Conservation (phyloP, 2,113 vertebrate genomes). For the Myxocyprinus asiaticus region DNA sequence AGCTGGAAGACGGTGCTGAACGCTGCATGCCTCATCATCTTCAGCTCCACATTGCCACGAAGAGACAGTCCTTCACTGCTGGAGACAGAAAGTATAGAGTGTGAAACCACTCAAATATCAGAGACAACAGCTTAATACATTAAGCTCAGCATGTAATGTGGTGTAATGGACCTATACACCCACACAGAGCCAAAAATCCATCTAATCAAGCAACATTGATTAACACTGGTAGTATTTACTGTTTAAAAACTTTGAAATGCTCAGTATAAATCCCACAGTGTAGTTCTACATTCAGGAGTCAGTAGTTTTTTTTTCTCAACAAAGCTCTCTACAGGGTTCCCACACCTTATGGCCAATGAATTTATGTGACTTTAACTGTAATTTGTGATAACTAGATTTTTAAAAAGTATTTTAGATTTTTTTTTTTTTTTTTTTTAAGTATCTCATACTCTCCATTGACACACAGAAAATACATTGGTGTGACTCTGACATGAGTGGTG, state of each 20-base stretch:
- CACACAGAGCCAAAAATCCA: slow-evolving; percentile 57
- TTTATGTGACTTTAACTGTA: too few species aligned
- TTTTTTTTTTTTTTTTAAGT: too few species aligned
- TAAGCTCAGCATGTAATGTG: slow-evolving; percentile 16
- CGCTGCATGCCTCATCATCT: slow-evolving; percentile 77
- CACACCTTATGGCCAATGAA: too few species aligned
- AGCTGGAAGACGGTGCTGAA: slow-evolving; percentile 85
- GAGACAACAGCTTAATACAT: slow-evolving; percentile 1
- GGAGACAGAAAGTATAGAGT: slow-evolving; percentile 27
- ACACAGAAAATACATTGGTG: too few species aligned
- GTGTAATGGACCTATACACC: slow-evolving; percentile 56
- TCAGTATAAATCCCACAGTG: neutral
- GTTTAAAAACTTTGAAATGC: neutral
- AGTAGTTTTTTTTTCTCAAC: too few species aligned
- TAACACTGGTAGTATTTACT: neutral
- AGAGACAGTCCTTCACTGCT: slow-evolving; percentile 74
- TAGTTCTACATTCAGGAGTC: neutral
- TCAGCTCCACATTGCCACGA: slow-evolving; percentile 85
- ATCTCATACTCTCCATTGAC: too few species aligned
- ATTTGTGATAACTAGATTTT: too few species aligned
- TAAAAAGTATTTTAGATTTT: too few species aligned
- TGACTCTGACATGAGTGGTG: too few species aligned
- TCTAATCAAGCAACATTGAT: slow-evolving; percentile 5
- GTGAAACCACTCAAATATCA: slow-evolving; percentile 24
- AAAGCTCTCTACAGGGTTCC: too few species aligned